These are phyloP conservation scores for Galeopsomyia nigrocyanea DNA, from an alignment of 2,888 invertebrate genomes.

Conservation along the genomic window DNA sequence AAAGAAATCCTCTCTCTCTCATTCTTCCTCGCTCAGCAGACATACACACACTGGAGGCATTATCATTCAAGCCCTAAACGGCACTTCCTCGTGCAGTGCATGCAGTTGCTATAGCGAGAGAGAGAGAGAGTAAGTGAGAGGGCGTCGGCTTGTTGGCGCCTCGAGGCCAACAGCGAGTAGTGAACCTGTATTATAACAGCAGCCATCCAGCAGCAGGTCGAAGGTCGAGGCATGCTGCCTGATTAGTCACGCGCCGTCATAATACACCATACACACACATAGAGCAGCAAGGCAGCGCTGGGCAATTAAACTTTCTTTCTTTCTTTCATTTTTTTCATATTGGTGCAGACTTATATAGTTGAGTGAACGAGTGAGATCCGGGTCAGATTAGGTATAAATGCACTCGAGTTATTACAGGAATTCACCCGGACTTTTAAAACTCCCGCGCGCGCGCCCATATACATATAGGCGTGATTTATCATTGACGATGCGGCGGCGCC, in stretches of 20 bases:
- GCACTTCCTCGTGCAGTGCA: constrained; percentile 41
- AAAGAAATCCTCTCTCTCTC: too few relatives aligned
- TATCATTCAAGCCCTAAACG: constrained; percentile 47
- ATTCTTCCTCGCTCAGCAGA: too few relatives aligned
- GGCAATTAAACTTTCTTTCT: too few relatives aligned
- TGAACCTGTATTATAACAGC: constrained; percentile 41
- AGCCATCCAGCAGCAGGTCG: constrained; percentile 52
- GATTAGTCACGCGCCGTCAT: too few relatives aligned
- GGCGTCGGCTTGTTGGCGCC: constrained; percentile 13
- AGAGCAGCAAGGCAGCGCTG: too few relatives aligned
- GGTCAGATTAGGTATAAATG: too few relatives aligned
- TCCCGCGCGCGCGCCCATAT: background rate
- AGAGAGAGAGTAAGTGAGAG: constrained; percentile 2
- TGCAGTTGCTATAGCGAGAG: too few relatives aligned
- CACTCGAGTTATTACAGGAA: too few relatives aligned
- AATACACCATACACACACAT: too few relatives aligned
- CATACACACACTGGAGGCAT: constrained; percentile 37
- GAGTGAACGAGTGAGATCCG: background rate
- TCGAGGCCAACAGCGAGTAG: background rate
- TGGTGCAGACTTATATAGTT: constrained; percentile 49
- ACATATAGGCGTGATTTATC: background rate
- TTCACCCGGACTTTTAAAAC: too few relatives aligned
- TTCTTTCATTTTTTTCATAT: too few relatives aligned
- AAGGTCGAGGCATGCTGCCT: constrained; percentile 49
- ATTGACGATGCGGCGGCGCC: background rate